Percentiles rank a stretch among this genome's conserved stretches.
Evolutionary conservation across 2,797 vertebrate genomes (phyloP).

Genomic region (Falco berigora): DNA sequence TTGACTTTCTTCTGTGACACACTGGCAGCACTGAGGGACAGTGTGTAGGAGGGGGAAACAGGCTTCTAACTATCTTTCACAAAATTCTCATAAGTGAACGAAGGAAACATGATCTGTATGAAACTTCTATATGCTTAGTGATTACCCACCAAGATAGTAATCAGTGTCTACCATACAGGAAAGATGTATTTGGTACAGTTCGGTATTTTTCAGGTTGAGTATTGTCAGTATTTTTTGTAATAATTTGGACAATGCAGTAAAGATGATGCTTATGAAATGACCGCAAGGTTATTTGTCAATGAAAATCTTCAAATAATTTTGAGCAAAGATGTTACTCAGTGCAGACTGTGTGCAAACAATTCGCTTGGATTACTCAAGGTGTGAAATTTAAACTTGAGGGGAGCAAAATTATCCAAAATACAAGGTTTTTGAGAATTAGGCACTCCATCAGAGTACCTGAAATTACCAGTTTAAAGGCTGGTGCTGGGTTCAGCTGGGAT

Average conservation of each 20-base stretch:
- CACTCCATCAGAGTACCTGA: not conserved
- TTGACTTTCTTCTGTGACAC: not conserved
- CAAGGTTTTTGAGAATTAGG: not conserved
- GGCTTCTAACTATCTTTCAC: not conserved
- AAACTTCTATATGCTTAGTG: not conserved
- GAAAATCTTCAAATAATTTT: not conserved
- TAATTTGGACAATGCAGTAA: not conserved
- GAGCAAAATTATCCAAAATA: not conserved
- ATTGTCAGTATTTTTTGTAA: not conserved
- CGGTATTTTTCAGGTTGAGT: not conserved
- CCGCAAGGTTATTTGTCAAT: not conserved
- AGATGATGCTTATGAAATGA: not conserved
- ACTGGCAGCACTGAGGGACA: not conserved
- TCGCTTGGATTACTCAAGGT: not conserved
- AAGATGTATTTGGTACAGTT: not conserved
- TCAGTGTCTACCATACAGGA: not conserved
- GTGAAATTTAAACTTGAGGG: not conserved
- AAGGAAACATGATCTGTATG: not conserved
- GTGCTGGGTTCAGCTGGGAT: too few species aligned
- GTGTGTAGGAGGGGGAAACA: not conserved
- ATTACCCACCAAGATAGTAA: not conserved
- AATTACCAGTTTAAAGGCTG: not conserved
- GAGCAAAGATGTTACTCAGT: not conserved
- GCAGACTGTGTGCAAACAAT: not conserved
- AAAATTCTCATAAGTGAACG: not conserved